phyloP scores from a whole-genome alignment of 2,888 invertebrate species.

The Cyaniris semiargus region DNA sequence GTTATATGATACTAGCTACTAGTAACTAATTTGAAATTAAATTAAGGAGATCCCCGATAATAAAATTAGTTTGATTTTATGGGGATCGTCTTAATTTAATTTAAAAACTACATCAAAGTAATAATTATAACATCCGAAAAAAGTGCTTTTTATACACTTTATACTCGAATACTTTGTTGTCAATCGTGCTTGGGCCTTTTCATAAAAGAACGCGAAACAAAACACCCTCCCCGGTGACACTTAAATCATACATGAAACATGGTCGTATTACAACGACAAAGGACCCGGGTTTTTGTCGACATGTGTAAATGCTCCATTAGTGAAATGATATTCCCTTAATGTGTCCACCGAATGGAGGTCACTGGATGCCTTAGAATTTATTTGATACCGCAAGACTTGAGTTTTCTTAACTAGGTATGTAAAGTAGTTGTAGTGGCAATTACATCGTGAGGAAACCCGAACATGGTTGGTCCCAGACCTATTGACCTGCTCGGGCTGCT shows the following conservation, averaged over 20 bases:
- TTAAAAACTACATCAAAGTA: too few relatives aligned
- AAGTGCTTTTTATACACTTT: neutral
- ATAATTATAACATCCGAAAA: too few relatives aligned
- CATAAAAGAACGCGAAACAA: constrained; percentile 21
- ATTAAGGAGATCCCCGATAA: too few relatives aligned
- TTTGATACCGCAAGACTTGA: neutral
- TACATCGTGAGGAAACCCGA: too few relatives aligned
- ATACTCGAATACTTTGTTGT: neutral
- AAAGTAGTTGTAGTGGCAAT: neutral
- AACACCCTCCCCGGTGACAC: neutral
- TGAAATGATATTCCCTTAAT: constrained; percentile 71
- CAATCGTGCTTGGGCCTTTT: neutral
- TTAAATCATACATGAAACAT: constrained; percentile 14
- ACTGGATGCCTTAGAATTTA: constrained; percentile 2
- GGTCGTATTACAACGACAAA: constrained; percentile 50
- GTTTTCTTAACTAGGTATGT: too few relatives aligned
- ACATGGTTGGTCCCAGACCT: too few relatives aligned
- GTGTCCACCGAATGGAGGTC: constrained; percentile 53
- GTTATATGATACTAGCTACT: too few relatives aligned
- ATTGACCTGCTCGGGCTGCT: too few relatives aligned
- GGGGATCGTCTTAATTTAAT: too few relatives aligned
- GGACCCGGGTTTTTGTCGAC: constrained; percentile 48
- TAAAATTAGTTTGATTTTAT: too few relatives aligned
- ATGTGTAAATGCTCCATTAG: constrained; percentile 64
- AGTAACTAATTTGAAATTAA: too few relatives aligned